phyloP scores from a whole-genome alignment of 2,113 vertebrate species.

The Eptatretus burgeri region DNA sequence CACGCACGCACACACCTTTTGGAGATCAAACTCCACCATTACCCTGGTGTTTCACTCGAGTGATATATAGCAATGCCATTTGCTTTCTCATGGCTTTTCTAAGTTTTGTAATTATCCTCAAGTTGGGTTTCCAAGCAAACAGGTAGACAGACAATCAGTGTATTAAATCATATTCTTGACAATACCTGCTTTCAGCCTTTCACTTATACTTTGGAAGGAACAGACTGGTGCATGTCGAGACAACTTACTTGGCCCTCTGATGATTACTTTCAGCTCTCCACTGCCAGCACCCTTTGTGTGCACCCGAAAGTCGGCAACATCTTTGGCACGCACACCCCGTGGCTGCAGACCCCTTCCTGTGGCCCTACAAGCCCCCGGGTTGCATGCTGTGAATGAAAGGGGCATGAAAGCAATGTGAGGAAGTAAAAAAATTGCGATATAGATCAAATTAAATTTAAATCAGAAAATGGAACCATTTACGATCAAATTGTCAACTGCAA shows the following conservation, averaged over 20 bases:
- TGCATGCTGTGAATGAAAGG: background rate
- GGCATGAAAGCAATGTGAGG: background rate
- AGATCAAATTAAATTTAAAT: background rate
- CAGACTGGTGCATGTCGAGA: background rate
- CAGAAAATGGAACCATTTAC: background rate
- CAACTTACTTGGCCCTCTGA: constrained; percentile 3
- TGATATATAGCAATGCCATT: no score
- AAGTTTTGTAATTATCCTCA: background rate
- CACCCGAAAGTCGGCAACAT: constrained; percentile 5
- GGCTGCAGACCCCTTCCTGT: constrained; percentile 3
- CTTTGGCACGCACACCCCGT: background rate
- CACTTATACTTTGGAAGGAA: background rate
- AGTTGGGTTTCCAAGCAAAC: background rate
- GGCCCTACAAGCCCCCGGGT: background rate
- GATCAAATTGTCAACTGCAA: background rate
- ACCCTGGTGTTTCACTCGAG: no score
- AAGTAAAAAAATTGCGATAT: background rate
- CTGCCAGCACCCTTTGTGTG: constrained; percentile 1
- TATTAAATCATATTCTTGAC: background rate
- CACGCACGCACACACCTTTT: no score
- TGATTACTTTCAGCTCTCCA: constrained; percentile 4
- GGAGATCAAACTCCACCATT: no score
- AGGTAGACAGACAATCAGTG: background rate
- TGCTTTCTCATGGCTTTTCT: background rate
- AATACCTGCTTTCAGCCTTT: background rate